Percentiles rank a stretch among this genome's conserved stretches.
Evolutionary conservation across 2,113 vertebrate genomes (phyloP).

Genomic region (Neopipo cinnamomea): DNA sequence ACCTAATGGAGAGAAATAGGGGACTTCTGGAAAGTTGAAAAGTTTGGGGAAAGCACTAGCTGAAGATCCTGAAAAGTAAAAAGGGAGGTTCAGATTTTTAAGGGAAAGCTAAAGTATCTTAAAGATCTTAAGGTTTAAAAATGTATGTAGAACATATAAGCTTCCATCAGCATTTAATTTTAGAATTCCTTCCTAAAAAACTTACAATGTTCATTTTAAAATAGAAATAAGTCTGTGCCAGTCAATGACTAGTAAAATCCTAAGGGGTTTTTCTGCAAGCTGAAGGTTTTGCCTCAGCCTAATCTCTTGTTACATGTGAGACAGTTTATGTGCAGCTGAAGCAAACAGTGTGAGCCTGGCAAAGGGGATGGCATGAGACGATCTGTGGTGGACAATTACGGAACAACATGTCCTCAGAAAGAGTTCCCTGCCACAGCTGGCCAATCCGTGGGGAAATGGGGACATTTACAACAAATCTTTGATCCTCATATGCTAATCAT

Average conservation of each 20-base stretch:
- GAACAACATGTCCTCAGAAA: not conserved
- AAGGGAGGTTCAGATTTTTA: not conserved
- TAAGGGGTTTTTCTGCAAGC: not conserved
- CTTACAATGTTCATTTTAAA: rapidly evolving
- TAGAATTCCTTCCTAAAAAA: not conserved
- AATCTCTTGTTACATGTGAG: not conserved
- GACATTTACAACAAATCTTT: not conserved
- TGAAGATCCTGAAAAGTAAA: not conserved
- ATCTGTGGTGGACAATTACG: not conserved
- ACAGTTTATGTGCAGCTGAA: not conserved
- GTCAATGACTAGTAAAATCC: not conserved
- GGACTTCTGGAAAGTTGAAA: not conserved
- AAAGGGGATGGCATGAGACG: not conserved
- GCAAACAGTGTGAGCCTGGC: not conserved
- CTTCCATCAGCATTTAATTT: not conserved
- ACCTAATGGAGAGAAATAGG: not conserved
- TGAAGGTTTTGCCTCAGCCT: not conserved
- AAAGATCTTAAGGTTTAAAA: not conserved
- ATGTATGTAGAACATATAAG: not conserved
- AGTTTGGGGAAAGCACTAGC: not conserved
- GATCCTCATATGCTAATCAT: not conserved
- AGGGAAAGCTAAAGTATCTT: not conserved
- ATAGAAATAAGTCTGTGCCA: not conserved
- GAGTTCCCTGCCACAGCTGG: not conserved
- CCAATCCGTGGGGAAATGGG: not conserved